These are phyloP conservation scores for Mobula birostris DNA, from an alignment of 2,113 vertebrate genomes.

Conservation along the genomic window DNA sequence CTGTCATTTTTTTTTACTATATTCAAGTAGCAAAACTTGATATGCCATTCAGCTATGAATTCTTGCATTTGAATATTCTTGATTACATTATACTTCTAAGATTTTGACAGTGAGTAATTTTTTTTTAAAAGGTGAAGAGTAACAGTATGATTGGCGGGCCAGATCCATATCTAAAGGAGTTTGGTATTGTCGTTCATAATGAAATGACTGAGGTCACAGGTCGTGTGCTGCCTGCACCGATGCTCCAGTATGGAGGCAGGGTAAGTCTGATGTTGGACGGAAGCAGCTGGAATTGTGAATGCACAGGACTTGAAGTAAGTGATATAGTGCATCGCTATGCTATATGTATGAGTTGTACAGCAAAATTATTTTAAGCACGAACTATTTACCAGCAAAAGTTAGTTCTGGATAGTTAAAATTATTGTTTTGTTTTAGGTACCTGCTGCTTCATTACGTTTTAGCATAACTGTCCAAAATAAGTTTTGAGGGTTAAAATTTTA, in stretches of 20 bases:
- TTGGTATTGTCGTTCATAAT: slow-evolving; percentile 94
- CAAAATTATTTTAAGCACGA: slow-evolving; percentile 30
- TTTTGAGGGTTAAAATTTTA: neutral
- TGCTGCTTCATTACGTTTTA: neutral
- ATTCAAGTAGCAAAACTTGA: neutral
- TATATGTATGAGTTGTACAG: slow-evolving; percentile 32
- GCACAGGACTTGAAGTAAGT: slow-evolving; percentile 38
- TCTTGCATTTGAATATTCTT: neutral
- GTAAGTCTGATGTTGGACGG: slow-evolving; percentile 62
- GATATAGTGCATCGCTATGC: slow-evolving; percentile 32
- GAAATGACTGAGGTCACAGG: slow-evolving; percentile 97
- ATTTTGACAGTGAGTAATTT: neutral
- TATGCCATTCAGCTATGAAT: neutral
- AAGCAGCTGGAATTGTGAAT: slow-evolving; percentile 38
- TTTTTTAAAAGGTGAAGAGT: slow-evolving; percentile 77
- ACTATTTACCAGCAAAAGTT: slow-evolving; percentile 26
- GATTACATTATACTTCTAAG: neutral
- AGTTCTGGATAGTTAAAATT: neutral
- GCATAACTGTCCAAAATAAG: neutral
- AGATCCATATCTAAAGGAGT: slow-evolving; percentile 94
- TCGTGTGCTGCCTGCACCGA: slow-evolving; percentile 91
- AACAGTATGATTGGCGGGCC: slow-evolving; percentile 98
- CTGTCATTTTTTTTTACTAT: neutral
- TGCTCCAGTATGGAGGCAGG: slow-evolving; percentile 97
- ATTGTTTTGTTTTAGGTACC: neutral